phyloP scores from a whole-genome alignment of 2,888 invertebrate species.

The Hylaea fasciaria region DNA sequence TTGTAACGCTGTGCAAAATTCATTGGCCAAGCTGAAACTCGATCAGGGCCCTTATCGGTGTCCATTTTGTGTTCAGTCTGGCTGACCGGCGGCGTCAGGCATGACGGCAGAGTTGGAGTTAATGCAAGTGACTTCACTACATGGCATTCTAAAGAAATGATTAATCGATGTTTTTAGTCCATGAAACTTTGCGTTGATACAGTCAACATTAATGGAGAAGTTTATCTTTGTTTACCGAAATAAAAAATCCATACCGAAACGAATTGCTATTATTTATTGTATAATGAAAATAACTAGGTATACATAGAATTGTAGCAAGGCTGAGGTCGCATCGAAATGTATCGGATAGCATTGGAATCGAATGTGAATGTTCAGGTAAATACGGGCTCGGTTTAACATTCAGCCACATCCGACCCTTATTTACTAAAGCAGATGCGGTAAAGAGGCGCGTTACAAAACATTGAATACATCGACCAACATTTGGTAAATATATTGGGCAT shows the following conservation, averaged over 20 bases:
- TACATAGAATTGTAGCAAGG: conserved; percentile 10
- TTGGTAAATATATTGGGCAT: conserved; percentile 35
- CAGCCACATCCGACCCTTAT: conserved; percentile 38
- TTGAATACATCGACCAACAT: conserved; percentile 39
- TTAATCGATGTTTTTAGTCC: neutral
- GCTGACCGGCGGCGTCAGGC: neutral
- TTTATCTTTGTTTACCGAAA: too few relatives aligned
- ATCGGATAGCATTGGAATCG: conserved; percentile 37
- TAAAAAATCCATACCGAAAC: too few relatives aligned
- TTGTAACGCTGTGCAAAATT: neutral
- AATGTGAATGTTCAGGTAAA: conserved; percentile 42
- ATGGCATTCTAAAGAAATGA: neutral
- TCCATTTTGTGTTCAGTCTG: neutral
- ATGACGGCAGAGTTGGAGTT: conserved; percentile 3
- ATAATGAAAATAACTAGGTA: too few relatives aligned
- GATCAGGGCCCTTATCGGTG: neutral
- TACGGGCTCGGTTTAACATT: conserved; percentile 36
- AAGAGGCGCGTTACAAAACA: conserved; percentile 41
- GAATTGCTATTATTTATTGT: too few relatives aligned
- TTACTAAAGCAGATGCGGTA: conserved; percentile 42
- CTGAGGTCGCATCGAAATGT: conserved; percentile 34
- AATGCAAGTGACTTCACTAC: conserved; percentile 2
- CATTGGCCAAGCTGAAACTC: neutral
- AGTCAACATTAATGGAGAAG: too few relatives aligned
- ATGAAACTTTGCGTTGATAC: too few relatives aligned